Evolutionary conservation across 2,797 vertebrate genomes (phyloP), one percentile per base, ranked within the genome.

Genomic region (Allobates femoralis): DNA sequence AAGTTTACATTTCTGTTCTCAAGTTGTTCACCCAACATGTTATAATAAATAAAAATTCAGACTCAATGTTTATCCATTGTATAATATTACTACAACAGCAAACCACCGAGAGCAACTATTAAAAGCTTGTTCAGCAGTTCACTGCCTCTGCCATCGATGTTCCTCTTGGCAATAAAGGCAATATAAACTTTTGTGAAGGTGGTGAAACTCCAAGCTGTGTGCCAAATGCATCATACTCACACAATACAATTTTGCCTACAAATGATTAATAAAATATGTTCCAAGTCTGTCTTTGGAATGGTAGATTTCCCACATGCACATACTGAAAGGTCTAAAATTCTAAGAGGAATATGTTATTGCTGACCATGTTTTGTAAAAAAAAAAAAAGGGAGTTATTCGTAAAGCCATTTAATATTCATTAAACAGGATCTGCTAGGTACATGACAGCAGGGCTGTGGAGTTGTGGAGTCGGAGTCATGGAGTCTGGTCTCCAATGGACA

Each of bases 181-280:
- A 28, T 46, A 14, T 28, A 60, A 41, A 41, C 60, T 12, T 79
- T 85, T 80, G 53, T n/a, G 56, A 80, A 85, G 76, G 84, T 80
- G 77, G 66, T 46, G 77, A 85, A 85, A 85, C 60, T 58, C 30
- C 41, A 34, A 21, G 34, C 50, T 60, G 30, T 3, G 30, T 74
- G 84, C 76, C 84, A 85, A 71, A 85, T 80, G 77, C 77, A 85
- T 80, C 66, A 80, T 50, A 30, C 76, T 80, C 66, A 80, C 84
- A 85, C 84, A 85, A 85, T 85, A 67, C 51, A 53, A 28, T 85
- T 85, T 80, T 85, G 76, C 76, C 69, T 79, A 76, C 46, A 69
- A 64, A 58, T 79, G 84, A 79, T 79, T 85, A 79, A 60, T 50
- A 71, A 81, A 81, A 71, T 53, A 82, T 69, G 66, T 82, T 82